Conservation (phyloP, 2,113 vertebrate species). For the Sebastes schlegelii region DNA sequence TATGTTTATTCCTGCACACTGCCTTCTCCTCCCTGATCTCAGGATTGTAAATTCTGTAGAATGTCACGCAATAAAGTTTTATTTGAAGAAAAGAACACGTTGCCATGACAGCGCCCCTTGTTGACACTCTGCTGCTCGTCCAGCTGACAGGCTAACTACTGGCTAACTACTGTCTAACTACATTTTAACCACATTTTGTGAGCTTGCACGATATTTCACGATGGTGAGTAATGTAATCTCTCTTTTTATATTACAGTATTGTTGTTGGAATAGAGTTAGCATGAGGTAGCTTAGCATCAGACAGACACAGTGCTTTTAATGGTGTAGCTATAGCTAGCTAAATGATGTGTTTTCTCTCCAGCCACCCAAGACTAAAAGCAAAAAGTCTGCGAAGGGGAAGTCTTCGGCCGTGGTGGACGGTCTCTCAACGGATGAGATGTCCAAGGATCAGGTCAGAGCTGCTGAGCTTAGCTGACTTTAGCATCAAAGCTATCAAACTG, state of each 20-base stretch:
- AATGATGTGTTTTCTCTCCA: slow-evolving; percentile 8
- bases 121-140: not conserved
- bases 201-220: not conserved
- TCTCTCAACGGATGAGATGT: slow-evolving; percentile 65
- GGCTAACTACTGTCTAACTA: not conserved
- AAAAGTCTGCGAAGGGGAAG: slow-evolving; percentile 44
- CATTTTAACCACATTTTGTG: not conserved
- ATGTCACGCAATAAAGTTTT: not conserved
- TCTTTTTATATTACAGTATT: fast-evolving
- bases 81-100: slow-evolving; percentile 23
- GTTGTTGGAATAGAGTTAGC: not conserved
- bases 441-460: slow-evolving; percentile 68
- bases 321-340: not conserved
- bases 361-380: slow-evolving; percentile 49
- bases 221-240: slow-evolving; percentile 51
- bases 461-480: not conserved
- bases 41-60: too few species aligned
- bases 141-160: not conserved
- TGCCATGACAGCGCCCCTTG: slow-evolving; percentile 44
- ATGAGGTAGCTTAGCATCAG: slow-evolving; percentile 39
- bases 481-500: not conserved
- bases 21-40: too few species aligned
- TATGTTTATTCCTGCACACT: too few species aligned
- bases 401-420: slow-evolving; percentile 35
- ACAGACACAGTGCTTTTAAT: too few species aligned